Base-by-base conservation (phyloP, 1,140 invertebrate genomes). In the Gryllus bimaculatus region DNA sequence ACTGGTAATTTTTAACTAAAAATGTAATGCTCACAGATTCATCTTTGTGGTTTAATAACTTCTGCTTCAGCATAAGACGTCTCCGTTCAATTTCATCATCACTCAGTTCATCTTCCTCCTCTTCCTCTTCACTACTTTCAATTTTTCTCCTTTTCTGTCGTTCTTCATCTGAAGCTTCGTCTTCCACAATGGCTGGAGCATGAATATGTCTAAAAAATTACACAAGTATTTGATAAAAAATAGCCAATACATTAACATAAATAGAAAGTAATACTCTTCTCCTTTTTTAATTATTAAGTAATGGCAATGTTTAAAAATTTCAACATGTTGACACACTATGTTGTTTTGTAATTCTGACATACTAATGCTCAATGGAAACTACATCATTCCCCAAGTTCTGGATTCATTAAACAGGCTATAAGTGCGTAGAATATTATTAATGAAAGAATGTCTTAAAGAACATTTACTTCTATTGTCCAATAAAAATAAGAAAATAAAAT, bases 1-100 rank as follows among this genome's bases (percentile, higher is more conserved):
- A 66, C 54, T 66, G 10, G 54, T 13, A 66, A 66, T 66, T 66
- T 66, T 66, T 10, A 66, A 66, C 54, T 66, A 66, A 18, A 66
- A 39, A 39, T 39, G 26, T 39, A 39, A 39, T 39, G 26, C 54
- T 66, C 18, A 66, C 54, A 66, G 54, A 66, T 83, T 89, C 90
- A 81, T 92, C 90, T 83, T 93, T 90, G 81, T 92, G 91, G 10
- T 90, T 89, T 7, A 94, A 82, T 76, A 93, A 91, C 81, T 89
- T 88, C 81, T 92, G 89, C 79, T 91, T 89, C 18, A 96, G 84
- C 79, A 90, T 88, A 75, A 91, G 89, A 80, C 96, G 89, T 75
- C 94, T 87, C 82, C 89, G 89, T 84, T 97, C 95, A 82, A 97
- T 92, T 86, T 97, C 95, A 54, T 90, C 89, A 83, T 95, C 93